Evolutionary conservation across 2,113 vertebrate genomes (phyloP), one percentile per base, ranked within the genome.

Genomic region (Leuciscus idus): DNA sequence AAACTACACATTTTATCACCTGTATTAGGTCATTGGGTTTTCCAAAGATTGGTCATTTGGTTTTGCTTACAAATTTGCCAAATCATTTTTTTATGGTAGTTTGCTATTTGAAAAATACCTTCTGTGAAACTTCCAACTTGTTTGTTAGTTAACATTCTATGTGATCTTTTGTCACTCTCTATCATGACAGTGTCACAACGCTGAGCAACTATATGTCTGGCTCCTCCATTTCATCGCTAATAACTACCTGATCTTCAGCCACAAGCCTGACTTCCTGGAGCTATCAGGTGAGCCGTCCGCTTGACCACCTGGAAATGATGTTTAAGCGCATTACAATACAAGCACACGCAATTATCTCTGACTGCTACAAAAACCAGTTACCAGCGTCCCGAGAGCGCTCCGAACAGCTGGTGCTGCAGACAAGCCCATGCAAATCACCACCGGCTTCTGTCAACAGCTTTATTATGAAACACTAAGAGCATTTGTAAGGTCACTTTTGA

Each of bases 231-330:
- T 99, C 91, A 99, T 99, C 62, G 97, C 98, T 90, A 97, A 97
- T 87, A 99, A 99, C 95, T 99, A 98, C 95, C 96, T 99, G 94
- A 99, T 98, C 95, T 99, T 99, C 95, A 99, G 97, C 84, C 97
- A 97, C 89, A 99, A 99, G 92, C 96, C 96, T 0, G 98, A 99
- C 90, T 99, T 99, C 94, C 95, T 98, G 92, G 97, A 99, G 81
- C 96, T 99, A 89, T 98, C 98, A 95, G 97, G 98, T 99, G 95
- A 94, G 94, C 87, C 26, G 6, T 75, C 70, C 2, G 57, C n/a
- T 33, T 46, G 19, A 72, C 85, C 36, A 36, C 73, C 68, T 81
- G 85, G 39, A 55, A 77, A 4, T 6, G 1, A 21, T 17, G 26
- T 57, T 81, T 8, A 36, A 10, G 26, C 15, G 64, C 52, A 70